Conservation (phyloP, 1,140 invertebrate species). For the Calliphora vicina region DNA sequence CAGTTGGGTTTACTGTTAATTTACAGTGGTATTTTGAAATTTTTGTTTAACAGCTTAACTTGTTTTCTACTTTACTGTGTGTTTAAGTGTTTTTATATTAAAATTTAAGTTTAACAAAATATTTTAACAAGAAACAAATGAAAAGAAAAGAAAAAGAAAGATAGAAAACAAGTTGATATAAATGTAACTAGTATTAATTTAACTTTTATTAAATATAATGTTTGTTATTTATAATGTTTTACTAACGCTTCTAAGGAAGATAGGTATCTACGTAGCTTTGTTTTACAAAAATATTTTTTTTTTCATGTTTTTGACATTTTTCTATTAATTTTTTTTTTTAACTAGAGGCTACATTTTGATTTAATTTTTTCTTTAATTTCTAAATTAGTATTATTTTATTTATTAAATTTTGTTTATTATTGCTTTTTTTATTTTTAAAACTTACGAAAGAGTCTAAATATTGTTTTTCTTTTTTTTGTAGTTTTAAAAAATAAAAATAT, state of each 20-base stretch:
- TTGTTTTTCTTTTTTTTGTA: background rate
- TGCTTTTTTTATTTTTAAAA: constrained; percentile 17
- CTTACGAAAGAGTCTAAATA: background rate
- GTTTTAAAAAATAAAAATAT: constrained; percentile 24
- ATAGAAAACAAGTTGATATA: too few species aligned
- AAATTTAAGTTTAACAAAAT: background rate
- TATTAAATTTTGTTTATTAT: constrained; percentile 10
- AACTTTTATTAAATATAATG: background rate
- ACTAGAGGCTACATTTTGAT: constrained; percentile 33
- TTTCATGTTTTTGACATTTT: constrained; percentile 11
- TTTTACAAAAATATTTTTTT: constrained; percentile 43
- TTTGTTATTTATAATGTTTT: background rate
- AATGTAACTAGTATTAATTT: background rate
- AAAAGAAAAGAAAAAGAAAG: too few species aligned
- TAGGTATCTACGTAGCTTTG: constrained; percentile 45
- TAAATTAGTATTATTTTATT: constrained; percentile 12
- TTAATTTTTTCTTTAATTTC: constrained; percentile 16
- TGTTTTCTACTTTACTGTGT: background rate
- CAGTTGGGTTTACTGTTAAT: background rate
- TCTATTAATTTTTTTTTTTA: background rate
- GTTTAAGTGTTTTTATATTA: background rate
- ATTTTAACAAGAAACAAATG: background rate
- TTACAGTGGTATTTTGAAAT: background rate
- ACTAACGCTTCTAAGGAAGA: constrained; percentile 37
- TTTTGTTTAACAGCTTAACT: background rate